phyloP scores from a whole-genome alignment of 2,113 vertebrate genomes.

The Nanger granti region DNA sequence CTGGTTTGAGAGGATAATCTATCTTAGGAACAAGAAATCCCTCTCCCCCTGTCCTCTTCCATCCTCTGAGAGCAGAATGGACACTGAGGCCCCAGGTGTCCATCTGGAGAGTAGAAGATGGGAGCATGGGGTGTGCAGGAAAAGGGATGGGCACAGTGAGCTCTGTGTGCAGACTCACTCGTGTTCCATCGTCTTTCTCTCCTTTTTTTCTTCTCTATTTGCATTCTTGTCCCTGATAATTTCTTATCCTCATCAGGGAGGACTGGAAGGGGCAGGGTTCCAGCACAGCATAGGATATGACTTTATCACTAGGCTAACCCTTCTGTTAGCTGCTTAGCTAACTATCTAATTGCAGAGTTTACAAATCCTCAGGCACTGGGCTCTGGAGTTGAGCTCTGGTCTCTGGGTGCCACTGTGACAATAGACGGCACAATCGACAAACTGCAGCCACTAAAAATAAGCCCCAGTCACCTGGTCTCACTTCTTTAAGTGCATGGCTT shows the following conservation, averaged over 20 bases:
- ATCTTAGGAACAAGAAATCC: background rate
- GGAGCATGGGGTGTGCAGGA: accelerated
- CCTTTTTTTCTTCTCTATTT: background rate
- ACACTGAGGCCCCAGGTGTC: accelerated
- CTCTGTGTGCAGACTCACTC: background rate
- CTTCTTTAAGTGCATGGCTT: slow-evolving; percentile 26
- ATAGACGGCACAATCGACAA: background rate
- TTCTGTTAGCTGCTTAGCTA: background rate
- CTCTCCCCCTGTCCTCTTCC: background rate
- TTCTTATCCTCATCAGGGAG: background rate
- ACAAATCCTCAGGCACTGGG: background rate
- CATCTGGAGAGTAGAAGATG: background rate
- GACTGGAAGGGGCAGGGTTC: background rate
- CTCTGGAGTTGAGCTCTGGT: background rate
- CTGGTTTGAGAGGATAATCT: background rate
- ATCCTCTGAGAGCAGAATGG: background rate
- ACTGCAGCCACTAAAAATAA: slow-evolving; percentile 50
- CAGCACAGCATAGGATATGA: accelerated
- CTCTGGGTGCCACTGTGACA: background rate
- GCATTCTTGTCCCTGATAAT: background rate
- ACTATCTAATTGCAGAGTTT: background rate
- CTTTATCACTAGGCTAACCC: background rate
- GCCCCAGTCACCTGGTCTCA: slow-evolving; percentile 42
- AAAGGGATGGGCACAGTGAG: accelerated
- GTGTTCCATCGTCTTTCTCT: too few species aligned